A percentile compares a stretch with the other conserved stretches of the same genome.
These are phyloP conservation scores for Benthosema pterotum DNA, from an alignment of 2,797 vertebrate species.

Conservation along the genomic window DNA sequence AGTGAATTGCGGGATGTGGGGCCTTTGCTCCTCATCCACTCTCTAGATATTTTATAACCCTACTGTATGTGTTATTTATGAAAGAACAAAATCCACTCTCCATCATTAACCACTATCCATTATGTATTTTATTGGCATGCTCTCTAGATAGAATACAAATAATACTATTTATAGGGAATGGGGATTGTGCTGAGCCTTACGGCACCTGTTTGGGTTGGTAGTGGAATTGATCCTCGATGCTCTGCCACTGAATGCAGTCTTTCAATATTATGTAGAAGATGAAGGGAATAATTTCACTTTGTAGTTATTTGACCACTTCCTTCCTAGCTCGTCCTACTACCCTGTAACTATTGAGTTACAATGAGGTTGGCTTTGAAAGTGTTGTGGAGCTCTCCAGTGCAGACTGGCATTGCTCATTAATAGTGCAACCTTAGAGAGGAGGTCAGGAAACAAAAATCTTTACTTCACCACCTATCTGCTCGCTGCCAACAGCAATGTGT, in stretches of 20 bases:
- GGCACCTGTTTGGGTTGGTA: background rate
- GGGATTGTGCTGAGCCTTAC: background rate
- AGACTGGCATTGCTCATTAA: constrained; percentile 43
- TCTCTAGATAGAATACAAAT: background rate
- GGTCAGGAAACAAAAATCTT: constrained; percentile 29
- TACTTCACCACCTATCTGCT: constrained; percentile 25
- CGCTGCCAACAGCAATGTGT: constrained; percentile 19
- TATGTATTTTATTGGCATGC: constrained; percentile 1
- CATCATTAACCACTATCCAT: no score
- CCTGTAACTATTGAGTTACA: constrained; percentile 34
- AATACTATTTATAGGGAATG: background rate
- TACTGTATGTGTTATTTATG: no score
- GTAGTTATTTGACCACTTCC: constrained; percentile 20
- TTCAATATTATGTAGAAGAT: constrained; percentile 4
- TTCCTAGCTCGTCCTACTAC: constrained; percentile 12
- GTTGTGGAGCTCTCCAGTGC: constrained; percentile 20
- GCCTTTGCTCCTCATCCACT: no score
- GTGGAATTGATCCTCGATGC: constrained; percentile 9
- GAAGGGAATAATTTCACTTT: constrained; percentile 27
- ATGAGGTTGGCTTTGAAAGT: constrained; percentile 18
- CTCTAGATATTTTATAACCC: no score
- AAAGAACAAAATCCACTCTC: no score
- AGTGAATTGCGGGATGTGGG: no score
- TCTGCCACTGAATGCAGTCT: background rate
- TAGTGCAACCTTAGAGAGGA: constrained; percentile 35